These are phyloP conservation scores for Sander lucioperca DNA, from an alignment of 2,113 vertebrate species.

Conservation along the genomic window DNA sequence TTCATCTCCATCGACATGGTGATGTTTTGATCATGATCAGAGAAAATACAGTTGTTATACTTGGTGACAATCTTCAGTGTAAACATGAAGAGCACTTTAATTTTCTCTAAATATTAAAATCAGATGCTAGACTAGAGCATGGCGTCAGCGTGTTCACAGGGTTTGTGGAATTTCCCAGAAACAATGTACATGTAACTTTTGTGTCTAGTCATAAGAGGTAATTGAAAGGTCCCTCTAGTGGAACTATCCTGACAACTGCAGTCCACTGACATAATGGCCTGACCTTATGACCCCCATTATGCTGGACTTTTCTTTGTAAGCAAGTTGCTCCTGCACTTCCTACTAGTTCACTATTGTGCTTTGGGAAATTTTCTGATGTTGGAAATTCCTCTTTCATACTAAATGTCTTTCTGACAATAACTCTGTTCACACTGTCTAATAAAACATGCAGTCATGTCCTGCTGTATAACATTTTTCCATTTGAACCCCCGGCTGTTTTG, in stretches of 20 bases:
- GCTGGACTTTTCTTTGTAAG: neutral
- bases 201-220: neutral
- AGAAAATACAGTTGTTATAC: neutral
- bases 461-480: neutral
- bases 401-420: conserved; percentile 5
- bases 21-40: neutral
- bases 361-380: neutral
- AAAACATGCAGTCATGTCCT: neutral
- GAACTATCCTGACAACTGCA: neutral
- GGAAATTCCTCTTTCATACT: neutral
- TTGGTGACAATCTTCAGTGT: neutral
- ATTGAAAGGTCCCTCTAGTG: rapidly evolving
- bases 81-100: neutral
- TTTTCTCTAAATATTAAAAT: neutral
- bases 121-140: neutral
- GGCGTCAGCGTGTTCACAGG: rapidly evolving
- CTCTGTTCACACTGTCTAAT: neutral
- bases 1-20: neutral
- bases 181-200: neutral
- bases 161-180: neutral
- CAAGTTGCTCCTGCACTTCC: neutral
- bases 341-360: neutral
- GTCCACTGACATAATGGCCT: neutral
- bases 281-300: neutral
- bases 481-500: too few species aligned